Base-by-base conservation (phyloP, 2,888 invertebrate genomes). In the Euzophera pinguis region DNA sequence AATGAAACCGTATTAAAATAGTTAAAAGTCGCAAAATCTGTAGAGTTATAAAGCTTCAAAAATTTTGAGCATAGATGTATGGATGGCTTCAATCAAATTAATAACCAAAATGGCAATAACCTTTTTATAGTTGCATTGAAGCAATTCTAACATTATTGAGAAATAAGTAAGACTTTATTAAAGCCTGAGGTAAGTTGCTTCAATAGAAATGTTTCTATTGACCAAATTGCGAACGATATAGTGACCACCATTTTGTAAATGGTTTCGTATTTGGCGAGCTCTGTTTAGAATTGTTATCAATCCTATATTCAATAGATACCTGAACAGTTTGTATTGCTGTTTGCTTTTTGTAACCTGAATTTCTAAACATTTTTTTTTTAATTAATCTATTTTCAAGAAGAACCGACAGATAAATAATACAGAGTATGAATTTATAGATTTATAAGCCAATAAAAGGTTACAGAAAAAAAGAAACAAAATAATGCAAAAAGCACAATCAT, bases 131-230 rank as follows among this genome's bases (percentile, higher is more conserved):
- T 32, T 32, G 3, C 32, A 8, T 32, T 32, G 9, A 4, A 32
- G 32, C 32, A 32, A 8, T 1, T 32, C 32, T 10, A 32, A 32
- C 7, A 32, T 4, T 32, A 10, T 32, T 32, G 3, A 1, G 1
- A 32, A 32, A 32, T 7, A 4, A 32, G 3, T 3, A 32, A 10
- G 8, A 1, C 32, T 3, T 8, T 32, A 32, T 32, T 32, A 32
- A 3, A 9, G 32, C 32, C 32, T 4, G 3, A 38, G 38, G 13
- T 13, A 38, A 38, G 38, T 10, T 32, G 32, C 38, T 38, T 12
- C 38, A 38, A 22, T 41, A 41, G n/a, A 41, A 41, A 41, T 41
- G 41, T 41, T 41, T 41, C 41, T 17, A 41, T 41, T 41, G 41
- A 10, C 41, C 22, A 17, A 39, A 17, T 41, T 41, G 41, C 8